A percentile compares a stretch with the other conserved stretches of the same genome.
Conservation (phyloP, 1,140 invertebrate genomes). For the Laupala kohalensis region DNA sequence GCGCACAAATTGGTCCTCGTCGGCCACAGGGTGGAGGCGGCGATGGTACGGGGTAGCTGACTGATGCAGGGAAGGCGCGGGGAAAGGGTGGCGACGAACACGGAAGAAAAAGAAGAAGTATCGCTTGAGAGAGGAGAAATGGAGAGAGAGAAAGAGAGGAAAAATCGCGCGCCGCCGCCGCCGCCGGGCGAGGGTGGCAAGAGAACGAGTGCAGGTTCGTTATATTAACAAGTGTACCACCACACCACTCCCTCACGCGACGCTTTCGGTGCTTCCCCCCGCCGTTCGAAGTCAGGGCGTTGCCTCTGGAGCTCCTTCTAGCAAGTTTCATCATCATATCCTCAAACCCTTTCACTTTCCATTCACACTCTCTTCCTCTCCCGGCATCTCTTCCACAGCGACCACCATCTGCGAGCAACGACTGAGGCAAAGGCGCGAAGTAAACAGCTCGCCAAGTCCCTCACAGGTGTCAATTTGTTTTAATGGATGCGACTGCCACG, state of each 20-base stretch:
- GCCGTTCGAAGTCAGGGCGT: background rate
- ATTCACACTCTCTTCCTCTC: no score
- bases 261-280: background rate
- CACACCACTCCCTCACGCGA: background rate
- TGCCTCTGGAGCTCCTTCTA: background rate
- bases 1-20: background rate
- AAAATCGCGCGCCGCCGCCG: background rate
- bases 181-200: background rate
- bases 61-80: background rate
- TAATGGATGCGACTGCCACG: constrained; percentile 5
- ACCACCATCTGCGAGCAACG: no score
- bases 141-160: background rate
- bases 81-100: background rate
- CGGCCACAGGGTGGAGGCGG: no score
- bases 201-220: background rate
- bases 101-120: background rate
- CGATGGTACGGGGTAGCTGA: background rate
- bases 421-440: background rate
- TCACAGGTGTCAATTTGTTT: constrained; percentile 10
- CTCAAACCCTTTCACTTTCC: background rate
- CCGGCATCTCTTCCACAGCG: no score
- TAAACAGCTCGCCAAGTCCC: constrained; percentile 2
- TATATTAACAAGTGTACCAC: constrained; percentile 8
- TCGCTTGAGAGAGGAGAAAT: background rate
- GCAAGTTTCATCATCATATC: background rate